Evolutionary conservation across 2,797 vertebrate genomes (phyloP).

Genomic region (Melanotaenia trifasciata): DNA sequence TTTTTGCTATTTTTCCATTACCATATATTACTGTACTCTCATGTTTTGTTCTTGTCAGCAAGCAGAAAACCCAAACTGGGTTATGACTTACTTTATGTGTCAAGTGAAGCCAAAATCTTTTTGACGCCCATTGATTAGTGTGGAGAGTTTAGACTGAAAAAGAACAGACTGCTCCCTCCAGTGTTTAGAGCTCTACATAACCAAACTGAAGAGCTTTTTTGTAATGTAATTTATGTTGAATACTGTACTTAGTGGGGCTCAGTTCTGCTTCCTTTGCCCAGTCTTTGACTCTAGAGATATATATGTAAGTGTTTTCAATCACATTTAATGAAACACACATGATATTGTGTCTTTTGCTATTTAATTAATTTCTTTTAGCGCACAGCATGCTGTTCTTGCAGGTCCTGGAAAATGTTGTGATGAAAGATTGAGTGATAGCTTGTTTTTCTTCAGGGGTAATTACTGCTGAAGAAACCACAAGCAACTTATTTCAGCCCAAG

Average conservation of each 20-base stretch:
- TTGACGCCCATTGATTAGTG: slow-evolving; percentile 33
- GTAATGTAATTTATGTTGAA: slow-evolving; percentile 26
- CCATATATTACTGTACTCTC: not conserved
- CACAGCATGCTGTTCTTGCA: slow-evolving; percentile 9
- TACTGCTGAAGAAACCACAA: slow-evolving; percentile 27
- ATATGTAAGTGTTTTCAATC: slow-evolving; percentile 44
- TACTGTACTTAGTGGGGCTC: slow-evolving; percentile 22
- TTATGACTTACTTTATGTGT: slow-evolving; percentile 49
- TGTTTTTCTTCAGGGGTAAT: slow-evolving; percentile 42
- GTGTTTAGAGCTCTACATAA: slow-evolving; percentile 56
- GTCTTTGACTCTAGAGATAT: slow-evolving; percentile 34
- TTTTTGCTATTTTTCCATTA: slow-evolving; percentile 23
- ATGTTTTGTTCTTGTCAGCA: slow-evolving; percentile 42
- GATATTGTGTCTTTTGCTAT: slow-evolving; percentile 36
- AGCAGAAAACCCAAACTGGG: slow-evolving; percentile 43
- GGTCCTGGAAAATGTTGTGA: slow-evolving; percentile 38
- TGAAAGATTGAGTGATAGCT: slow-evolving; percentile 41
- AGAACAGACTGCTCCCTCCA: slow-evolving; percentile 60
- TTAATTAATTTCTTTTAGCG: not conserved
- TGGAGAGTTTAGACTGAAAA: slow-evolving; percentile 18
- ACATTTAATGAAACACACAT: slow-evolving; percentile 37
- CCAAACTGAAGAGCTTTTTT: slow-evolving; percentile 7
- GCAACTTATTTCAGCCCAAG: slow-evolving; percentile 9
- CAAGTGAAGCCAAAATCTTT: slow-evolving; percentile 32
- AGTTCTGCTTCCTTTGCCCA: slow-evolving; percentile 22